Base-by-base conservation (phyloP, 2,888 invertebrate species). In the Hyposoter dolosus region DNA sequence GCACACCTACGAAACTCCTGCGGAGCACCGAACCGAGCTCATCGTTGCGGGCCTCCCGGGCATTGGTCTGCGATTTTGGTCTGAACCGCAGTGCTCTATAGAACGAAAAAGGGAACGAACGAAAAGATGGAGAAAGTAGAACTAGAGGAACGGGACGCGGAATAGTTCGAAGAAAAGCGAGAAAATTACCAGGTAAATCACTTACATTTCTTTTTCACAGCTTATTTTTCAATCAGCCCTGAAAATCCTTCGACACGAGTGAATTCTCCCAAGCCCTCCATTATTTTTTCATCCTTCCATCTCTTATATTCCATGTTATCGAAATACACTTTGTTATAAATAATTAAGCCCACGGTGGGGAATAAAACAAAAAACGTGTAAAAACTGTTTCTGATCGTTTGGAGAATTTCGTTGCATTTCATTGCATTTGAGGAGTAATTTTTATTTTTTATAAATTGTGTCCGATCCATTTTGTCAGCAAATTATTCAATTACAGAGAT, bases 71-170 rank as follows among this genome's bases (percentile, higher is more conserved):
- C 78, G 86, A 86, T 86, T 83, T 83, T 35, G 63, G 72, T 81
- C 74, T 53, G 60, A 69, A 86, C 86, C 86, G 83, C 86, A 86
- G 77, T 60, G 12, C 68, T 28, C 43, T 85, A 80, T 80, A 82
- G 60, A 50, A 76, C 77, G 32, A 77, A 5, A 47, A 50, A 71
- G 72, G 35, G 45, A 35, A 60, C 23, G 53, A 66, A 75, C 28
- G 68, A 43, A 71, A 45, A 69, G 56, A 50, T 17, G 19, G 28
- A 12, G 47, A 69, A 60, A 60, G 28, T 60, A 60, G 28, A 28
- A 60, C 28, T 28, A 23, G 10, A 23, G 23, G 56, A 10, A 23
- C 5, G 28, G 15, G 28, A 28, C 23, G 28, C 23, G 60, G 60
- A 15, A 60, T 60, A 10, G 45, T 2, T 17, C 35, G 66, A 53